phyloP scores from a whole-genome alignment of 35 echinoderm and acorn worm genomes.

The Heliocidaris tuberculata region DNA sequence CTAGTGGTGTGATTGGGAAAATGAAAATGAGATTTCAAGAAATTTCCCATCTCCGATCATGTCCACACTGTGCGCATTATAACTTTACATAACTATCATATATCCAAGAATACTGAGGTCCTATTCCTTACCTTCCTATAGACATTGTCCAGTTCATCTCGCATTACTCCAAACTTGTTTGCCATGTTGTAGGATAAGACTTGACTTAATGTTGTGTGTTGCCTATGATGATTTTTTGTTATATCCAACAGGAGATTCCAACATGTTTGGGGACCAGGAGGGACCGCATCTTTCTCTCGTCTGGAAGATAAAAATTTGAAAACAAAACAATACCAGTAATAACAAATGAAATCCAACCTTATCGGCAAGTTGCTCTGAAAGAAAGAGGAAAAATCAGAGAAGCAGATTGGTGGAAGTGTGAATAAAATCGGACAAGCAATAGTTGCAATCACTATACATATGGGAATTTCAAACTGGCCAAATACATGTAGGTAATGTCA shows the following conservation, averaged over 20 bases:
- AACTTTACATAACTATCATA: neutral
- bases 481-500: too few relatives aligned
- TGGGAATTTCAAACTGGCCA: too few relatives aligned
- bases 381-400: neutral
- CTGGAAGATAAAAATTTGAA: neutral
- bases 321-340: neutral
- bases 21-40: too few relatives aligned
- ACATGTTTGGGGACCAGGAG: slow-evolving; percentile 65
- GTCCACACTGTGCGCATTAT: neutral
- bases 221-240: slow-evolving; percentile 80
- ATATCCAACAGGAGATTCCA: slow-evolving; percentile 87
- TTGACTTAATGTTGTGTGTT: slow-evolving; percentile 71
- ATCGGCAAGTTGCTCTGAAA: too few relatives aligned
- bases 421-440: too few relatives aligned
- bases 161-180: slow-evolving; percentile 62
- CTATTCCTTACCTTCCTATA: slow-evolving; percentile 76
- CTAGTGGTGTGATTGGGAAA: too few relatives aligned
- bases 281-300: slow-evolving; percentile 54
- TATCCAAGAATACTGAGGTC: neutral
- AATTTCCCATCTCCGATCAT: too few relatives aligned
- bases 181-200: slow-evolving; percentile 67
- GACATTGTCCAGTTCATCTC: slow-evolving; percentile 83
- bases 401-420: neutral
- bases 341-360: neutral
- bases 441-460: too few relatives aligned